Conservation (phyloP, 2,888 invertebrate genomes). For the Pimpla rufipes region DNA sequence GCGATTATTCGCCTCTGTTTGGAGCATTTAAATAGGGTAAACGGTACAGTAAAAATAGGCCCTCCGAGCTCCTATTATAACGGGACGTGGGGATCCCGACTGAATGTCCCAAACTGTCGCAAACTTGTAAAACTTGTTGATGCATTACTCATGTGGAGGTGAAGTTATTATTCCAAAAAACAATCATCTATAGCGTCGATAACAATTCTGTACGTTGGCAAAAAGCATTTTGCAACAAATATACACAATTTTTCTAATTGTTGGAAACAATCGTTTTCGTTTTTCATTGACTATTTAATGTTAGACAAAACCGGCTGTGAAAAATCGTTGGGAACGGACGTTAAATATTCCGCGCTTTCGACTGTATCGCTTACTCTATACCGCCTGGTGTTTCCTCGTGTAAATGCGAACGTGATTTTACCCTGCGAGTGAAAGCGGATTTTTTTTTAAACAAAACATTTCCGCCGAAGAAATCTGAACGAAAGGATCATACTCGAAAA, state of each 20-base stretch:
- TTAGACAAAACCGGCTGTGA: not conserved
- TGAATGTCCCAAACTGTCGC: not conserved
- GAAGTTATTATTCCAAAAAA: constrained; percentile 1
- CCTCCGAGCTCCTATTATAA: not conserved
- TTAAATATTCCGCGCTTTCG: not conserved
- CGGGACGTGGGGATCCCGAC: not conserved
- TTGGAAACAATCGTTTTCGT: not conserved
- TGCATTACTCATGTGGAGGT: not conserved
- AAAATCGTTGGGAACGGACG: not conserved
- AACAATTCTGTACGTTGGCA: constrained; percentile 3
- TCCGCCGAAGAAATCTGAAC: too few relatives aligned
- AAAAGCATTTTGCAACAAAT: constrained; percentile 5
- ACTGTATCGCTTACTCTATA: constrained; percentile 19
- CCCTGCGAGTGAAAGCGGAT: too few relatives aligned
- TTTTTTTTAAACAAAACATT: too few relatives aligned
- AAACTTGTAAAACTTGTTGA: not conserved
- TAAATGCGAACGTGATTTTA: too few relatives aligned
- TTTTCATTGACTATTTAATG: not conserved
- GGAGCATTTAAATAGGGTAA: not conserved
- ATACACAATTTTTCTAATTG: constrained; percentile 15
- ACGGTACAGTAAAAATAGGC: not conserved
- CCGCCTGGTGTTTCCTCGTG: not conserved
- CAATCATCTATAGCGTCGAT: not conserved
- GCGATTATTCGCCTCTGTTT: not conserved
- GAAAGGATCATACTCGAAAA: not conserved